Evolutionary conservation across 2,113 vertebrate genomes (phyloP).

Genomic region (Apus apus): DNA sequence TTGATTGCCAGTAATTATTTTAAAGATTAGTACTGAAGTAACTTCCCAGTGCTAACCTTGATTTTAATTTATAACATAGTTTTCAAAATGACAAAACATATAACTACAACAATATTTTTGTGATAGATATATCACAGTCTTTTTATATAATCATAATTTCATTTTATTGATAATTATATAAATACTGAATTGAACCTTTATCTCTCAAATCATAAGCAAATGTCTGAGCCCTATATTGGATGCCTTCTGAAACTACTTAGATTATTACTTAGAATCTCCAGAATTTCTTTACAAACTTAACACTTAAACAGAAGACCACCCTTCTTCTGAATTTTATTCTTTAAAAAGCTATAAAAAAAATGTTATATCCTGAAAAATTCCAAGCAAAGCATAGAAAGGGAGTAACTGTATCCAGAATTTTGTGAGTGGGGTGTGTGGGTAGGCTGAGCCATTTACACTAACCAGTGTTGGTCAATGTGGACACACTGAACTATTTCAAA

Average conservation of each 20-base stretch:
- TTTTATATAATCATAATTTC: not conserved
- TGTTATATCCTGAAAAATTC: not conserved
- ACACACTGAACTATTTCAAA: conserved; percentile 24
- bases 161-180: not conserved
- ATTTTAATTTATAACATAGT: not conserved
- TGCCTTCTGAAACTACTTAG: not conserved
- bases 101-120: not conserved
- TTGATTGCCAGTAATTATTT: not conserved
- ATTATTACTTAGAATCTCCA: not conserved
- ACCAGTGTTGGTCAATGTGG: not conserved
- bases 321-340: not conserved
- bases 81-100: not conserved
- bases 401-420: conserved; percentile 3
- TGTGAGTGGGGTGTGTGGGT: not conserved
- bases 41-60: not conserved
- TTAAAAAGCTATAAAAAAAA: not conserved
- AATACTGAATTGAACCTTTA: accelerated
- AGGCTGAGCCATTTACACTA: conserved; percentile 1
- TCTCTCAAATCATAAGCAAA: not conserved
- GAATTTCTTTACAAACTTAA: not conserved
- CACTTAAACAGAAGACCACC: not conserved
- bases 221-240: not conserved
- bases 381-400: not conserved
- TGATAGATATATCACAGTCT: not conserved
- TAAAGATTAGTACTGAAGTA: not conserved